A percentile compares a stretch with the other conserved stretches of the same genome.
phyloP scores from a whole-genome alignment of 2,113 vertebrate genomes.

The Bombycilla garrulus region DNA sequence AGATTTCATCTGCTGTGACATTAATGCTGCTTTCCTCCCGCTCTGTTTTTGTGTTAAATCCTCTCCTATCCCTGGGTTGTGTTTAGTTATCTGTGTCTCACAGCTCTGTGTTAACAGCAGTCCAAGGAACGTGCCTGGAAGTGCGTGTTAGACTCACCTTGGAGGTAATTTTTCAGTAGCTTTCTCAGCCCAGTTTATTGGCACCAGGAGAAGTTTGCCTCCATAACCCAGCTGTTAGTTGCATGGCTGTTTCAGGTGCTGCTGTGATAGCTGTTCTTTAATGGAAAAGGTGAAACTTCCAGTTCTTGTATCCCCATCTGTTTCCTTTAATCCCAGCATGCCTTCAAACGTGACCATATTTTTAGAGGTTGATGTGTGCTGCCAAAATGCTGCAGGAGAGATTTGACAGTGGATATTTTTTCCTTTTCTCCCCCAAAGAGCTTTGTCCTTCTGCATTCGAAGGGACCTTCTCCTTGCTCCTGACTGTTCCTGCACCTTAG shows the following conservation, averaged over 20 bases:
- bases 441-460: background rate
- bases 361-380: background rate
- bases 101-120: background rate
- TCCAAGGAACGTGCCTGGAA: background rate
- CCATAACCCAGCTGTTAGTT: background rate
- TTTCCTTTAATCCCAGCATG: slow-evolving; percentile 5
- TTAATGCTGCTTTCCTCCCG: background rate
- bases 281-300: background rate
- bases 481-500: background rate
- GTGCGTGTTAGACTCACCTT: background rate
- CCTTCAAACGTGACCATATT: background rate
- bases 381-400: background rate
- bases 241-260: background rate
- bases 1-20: background rate
- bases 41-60: background rate
- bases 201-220: slow-evolving; percentile 14
- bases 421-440: background rate
- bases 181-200: slow-evolving; percentile 9
- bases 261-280: background rate
- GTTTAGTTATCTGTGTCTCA: background rate
- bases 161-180: background rate
- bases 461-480: background rate
- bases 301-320: background rate
- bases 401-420: background rate
- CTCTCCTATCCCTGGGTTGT: background rate